Evolutionary conservation across 2,888 invertebrate genomes (phyloP).

Genomic region (Gari tellinella): DNA sequence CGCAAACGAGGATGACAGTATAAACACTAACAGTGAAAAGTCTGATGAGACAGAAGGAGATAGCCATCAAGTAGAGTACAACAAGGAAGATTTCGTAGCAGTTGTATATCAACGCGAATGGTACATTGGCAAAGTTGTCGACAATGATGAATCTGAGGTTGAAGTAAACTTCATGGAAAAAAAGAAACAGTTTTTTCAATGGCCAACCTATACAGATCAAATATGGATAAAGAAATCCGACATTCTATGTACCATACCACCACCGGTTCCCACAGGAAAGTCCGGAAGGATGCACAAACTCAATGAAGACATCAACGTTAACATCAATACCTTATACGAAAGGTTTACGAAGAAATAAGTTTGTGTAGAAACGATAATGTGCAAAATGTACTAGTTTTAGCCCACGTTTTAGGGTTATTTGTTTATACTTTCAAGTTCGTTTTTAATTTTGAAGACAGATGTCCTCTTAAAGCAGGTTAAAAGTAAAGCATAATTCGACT

Average conservation of each 20-base stretch:
- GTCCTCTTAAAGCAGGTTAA: too few relatives aligned
- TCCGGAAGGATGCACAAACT: slow-evolving; percentile 21
- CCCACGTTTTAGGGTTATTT: too few relatives aligned
- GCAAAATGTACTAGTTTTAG: too few relatives aligned
- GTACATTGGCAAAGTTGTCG: slow-evolving; percentile 23
- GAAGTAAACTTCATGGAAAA: slow-evolving; percentile 28
- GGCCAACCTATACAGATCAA: slow-evolving; percentile 15
- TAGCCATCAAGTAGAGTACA: not conserved
- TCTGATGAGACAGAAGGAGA: not conserved
- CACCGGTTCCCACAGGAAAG: slow-evolving; percentile 10
- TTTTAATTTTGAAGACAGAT: too few relatives aligned
- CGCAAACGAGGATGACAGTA: not conserved
- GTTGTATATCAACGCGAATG: slow-evolving; percentile 9
- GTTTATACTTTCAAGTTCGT: too few relatives aligned
- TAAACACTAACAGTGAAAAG: not conserved
- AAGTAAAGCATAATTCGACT: too few relatives aligned
- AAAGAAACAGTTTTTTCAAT: slow-evolving; percentile 12
- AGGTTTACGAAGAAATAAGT: too few relatives aligned
- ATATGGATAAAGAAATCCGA: slow-evolving; percentile 11
- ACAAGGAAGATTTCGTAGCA: slow-evolving; percentile 21
- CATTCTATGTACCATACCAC: slow-evolving; percentile 3
- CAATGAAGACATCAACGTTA: too few relatives aligned
- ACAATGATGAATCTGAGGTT: slow-evolving; percentile 21
- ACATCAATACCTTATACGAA: too few relatives aligned
- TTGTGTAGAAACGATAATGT: too few relatives aligned